phyloP scores from a whole-genome alignment of 2,888 invertebrate genomes.

The Colletes collaris region DNA sequence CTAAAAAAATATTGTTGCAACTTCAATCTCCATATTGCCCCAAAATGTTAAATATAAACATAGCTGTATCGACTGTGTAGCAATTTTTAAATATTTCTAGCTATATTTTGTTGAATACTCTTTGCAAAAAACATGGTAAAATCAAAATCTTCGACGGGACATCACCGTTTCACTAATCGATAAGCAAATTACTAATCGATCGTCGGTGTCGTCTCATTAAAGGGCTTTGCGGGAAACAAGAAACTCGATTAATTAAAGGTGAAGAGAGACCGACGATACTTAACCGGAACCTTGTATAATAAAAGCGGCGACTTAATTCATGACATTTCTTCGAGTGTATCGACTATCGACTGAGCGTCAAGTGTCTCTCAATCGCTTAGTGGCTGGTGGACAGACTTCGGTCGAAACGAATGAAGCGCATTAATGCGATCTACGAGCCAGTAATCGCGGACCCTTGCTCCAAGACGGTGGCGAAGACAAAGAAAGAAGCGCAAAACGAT shows the following conservation, averaged over 20 bases:
- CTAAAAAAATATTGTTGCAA: no score
- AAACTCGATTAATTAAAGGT: constrained; percentile 46
- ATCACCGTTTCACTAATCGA: constrained; percentile 15
- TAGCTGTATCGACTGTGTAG: no score
- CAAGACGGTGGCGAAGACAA: no score
- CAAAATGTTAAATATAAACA: no score
- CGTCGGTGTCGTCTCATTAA: constrained; percentile 26
- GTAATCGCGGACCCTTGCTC: no score
- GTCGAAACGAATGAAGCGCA: constrained; percentile 73
- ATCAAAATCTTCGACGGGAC: background rate
- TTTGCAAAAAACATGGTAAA: no score
- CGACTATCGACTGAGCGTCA: constrained; percentile 55
- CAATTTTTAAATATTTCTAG: no score
- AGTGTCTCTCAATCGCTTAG: constrained; percentile 61
- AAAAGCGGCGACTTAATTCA: constrained; percentile 47
- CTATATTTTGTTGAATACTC: no score
- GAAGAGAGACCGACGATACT: constrained; percentile 49
- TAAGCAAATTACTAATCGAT: constrained; percentile 35
- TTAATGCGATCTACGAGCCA: constrained; percentile 57
- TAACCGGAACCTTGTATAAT: constrained; percentile 36
- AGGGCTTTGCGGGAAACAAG: constrained; percentile 30
- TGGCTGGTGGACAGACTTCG: constrained; percentile 47
- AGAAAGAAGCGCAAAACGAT: no score
- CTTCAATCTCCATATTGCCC: no score
- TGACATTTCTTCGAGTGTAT: constrained; percentile 48